Evolutionary conservation across 2,113 vertebrate genomes (phyloP), one percentile per base, ranked within the genome.

Genomic region (Calypte anna): DNA sequence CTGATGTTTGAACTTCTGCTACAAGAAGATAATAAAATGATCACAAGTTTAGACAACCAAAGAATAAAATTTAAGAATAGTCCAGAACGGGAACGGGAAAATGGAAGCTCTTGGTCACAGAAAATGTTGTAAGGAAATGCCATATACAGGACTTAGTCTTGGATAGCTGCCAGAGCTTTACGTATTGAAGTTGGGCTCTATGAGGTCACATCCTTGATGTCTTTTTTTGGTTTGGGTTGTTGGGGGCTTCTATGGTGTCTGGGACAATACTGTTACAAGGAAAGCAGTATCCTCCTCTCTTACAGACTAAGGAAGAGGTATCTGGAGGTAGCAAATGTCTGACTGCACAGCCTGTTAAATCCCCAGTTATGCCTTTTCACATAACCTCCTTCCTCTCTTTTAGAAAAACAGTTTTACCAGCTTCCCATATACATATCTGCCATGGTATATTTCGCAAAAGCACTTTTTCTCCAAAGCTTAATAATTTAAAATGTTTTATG

Each of bases 181-280:
- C 53, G 0, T 77, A 92, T 43, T 82, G 30, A 90, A 62, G 43
- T 19, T 83, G 44, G n/a, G 40, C 43, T 78, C 82, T 80, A 48
- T 87, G 88, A 96, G 20, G 69, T 95, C 88, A 96, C 44, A 91
- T 96, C 91, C 91, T 94, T 61, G 38, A 77, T 54, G n/a, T 31
- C 24, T 85, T 78, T 63, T 70, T 76, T 67, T 55, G 6, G 13
- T 88, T 74, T 82, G 16, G 15, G 28, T 88, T 68, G 24, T 27
- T 62, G 28, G 28, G 24, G 24, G 33, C 46, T 31, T 63, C 75
- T 87, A 21, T 59, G 72, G 46, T 74, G 76, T 46, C 61, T 83
- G 31, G 48, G 53, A 95, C 67, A 91, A 85, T 86, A 61, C 44
- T 73, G 36, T 78, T 81, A 72, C 43, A 85, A 83, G 51, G 91